Base-by-base conservation (phyloP, 2,113 vertebrate species). In the Patagioenas fasciata region DNA sequence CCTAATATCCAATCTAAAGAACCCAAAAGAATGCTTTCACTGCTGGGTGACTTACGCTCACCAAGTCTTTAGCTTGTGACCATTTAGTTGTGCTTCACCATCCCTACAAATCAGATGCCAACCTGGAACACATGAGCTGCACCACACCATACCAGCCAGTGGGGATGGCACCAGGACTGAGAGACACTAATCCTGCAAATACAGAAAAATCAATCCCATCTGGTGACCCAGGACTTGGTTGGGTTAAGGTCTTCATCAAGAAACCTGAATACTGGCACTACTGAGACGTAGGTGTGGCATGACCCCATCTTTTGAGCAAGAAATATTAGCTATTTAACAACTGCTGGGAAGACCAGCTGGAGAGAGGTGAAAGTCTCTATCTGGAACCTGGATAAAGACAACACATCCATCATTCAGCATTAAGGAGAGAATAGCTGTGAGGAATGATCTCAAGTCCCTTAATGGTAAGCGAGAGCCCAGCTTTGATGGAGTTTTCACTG, bases 41-140 rank as follows among this genome's bases (percentile, higher is more conserved):
- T 74, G 80, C 71, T 15, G 60, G 56, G 16, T 70, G 61, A 61
- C 71, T 58, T 50, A 19, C 4, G 31, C 28, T 40, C 11, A 29
- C 20, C 0, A 1, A 47, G 15, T 13, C 78, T 50, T 73, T 13
- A 23, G 10, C 51, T 66, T 40, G 25, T 20, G 44, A 80, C 17
- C 6, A 1, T 0, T 16, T 26, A 62, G 48, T 23, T 24, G 26
- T 50, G 48, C 26, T 69, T 53, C 26, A 0, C 18, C 64, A 93
- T 25, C 26, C 70, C 26, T n/a, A 24, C 64, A 72, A 51, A 67
- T n/a, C 47, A 15, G 5, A 29, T 15, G 7, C 38, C 51, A 61
- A 23, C 14, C 60, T 28, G 36, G 23, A 72, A 48, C 19, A 42
- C 0, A 0, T 8, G 14, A 36, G 24, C 48, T 3, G 13, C 36